Percentiles rank a stretch among this genome's conserved stretches.
These are phyloP conservation scores for Psammodynastes pulverulentus DNA, from an alignment of 2,113 vertebrate genomes.

Conservation along the genomic window DNA sequence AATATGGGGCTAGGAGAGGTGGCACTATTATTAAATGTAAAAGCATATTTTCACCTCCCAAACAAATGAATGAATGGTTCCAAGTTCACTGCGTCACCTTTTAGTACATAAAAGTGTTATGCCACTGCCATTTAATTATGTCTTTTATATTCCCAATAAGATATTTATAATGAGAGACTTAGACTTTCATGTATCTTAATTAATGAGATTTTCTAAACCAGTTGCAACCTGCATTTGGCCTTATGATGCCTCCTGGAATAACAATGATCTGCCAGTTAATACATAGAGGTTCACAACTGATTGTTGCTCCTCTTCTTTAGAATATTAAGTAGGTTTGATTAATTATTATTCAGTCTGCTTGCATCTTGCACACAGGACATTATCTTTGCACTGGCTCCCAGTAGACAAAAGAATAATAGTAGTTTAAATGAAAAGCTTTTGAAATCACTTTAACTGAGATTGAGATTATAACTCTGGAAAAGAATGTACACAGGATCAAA, in stretches of 20 bases:
- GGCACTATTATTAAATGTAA: neutral
- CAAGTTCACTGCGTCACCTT: conserved; percentile 39
- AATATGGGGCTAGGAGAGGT: neutral
- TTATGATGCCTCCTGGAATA: conserved; percentile 65
- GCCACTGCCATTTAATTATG: conserved; percentile 53
- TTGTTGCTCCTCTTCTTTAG: conserved; percentile 66
- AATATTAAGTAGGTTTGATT: conserved; percentile 66
- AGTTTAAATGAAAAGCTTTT: conserved; percentile 72
- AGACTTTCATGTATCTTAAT: conserved; percentile 70
- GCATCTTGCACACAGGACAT: conserved; percentile 66
- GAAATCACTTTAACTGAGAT: conserved; percentile 61
- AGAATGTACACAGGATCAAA: conserved; percentile 39
- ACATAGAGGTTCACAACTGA: conserved; percentile 61
- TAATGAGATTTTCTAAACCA: conserved; percentile 68
- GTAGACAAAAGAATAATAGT: conserved; percentile 71
- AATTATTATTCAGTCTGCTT: conserved; percentile 69
- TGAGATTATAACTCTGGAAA: conserved; percentile 57
- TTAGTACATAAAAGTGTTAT: conserved; percentile 46
- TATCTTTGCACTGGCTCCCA: conserved; percentile 68
- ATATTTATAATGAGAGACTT: conserved; percentile 68
- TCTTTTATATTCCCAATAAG: conserved; percentile 62
- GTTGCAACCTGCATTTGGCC: conserved; percentile 70
- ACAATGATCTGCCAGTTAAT: conserved; percentile 67
- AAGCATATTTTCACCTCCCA: neutral
- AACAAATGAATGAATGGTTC: conserved; percentile 36